phyloP scores from a whole-genome alignment of 2,113 vertebrate species.

The Neogobius melanostomus region DNA sequence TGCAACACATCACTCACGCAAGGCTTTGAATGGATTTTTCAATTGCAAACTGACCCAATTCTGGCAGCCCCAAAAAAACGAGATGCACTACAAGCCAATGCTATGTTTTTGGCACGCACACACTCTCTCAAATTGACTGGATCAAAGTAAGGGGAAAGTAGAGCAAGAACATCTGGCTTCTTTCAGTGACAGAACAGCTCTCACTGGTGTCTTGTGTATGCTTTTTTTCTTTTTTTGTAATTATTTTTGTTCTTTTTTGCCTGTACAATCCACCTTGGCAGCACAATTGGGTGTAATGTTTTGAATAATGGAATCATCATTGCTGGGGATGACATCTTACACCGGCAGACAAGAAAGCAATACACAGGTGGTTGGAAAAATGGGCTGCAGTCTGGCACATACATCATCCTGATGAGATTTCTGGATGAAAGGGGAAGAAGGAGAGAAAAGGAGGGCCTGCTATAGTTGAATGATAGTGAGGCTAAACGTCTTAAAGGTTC shows the following conservation, averaged over 20 bases:
- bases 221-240: slow-evolving; percentile 6
- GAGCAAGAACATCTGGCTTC: slow-evolving; percentile 65
- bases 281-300: slow-evolving; percentile 49
- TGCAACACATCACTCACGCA: slow-evolving; percentile 32
- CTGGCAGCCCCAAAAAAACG: slow-evolving; percentile 50
- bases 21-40: slow-evolving; percentile 38
- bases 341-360: slow-evolving; percentile 52
- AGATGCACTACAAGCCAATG: slow-evolving; percentile 51
- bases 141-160: slow-evolving; percentile 59
- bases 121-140: slow-evolving; percentile 53
- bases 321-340: slow-evolving; percentile 52
- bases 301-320: slow-evolving; percentile 65
- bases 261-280: slow-evolving; percentile 37
- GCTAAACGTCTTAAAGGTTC: slow-evolving; percentile 29
- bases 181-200: slow-evolving; percentile 48
- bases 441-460: not conserved
- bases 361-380: slow-evolving; percentile 59
- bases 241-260: not conserved
- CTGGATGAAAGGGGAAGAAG: slow-evolving; percentile 8
- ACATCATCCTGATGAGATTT: slow-evolving; percentile 57
- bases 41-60: slow-evolving; percentile 64
- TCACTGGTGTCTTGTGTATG: slow-evolving; percentile 14
- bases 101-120: slow-evolving; percentile 49
- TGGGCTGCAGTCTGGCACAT: slow-evolving; percentile 46
- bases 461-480: slow-evolving; percentile 21